phyloP scores from a whole-genome alignment of 2,113 vertebrate genomes.

The Cyanoderma ruficeps region DNA sequence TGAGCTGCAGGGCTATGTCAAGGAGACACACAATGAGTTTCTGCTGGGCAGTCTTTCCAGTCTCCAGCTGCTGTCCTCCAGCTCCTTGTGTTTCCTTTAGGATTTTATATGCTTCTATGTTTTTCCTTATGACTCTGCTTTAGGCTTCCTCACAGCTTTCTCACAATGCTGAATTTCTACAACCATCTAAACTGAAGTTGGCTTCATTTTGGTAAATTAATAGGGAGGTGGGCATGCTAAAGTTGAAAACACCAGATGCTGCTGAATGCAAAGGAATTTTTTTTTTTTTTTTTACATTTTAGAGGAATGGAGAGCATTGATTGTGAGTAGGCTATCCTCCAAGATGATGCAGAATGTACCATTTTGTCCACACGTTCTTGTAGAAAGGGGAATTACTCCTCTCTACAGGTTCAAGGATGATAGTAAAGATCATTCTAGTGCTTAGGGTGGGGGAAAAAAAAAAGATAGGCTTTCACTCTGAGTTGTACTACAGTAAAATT shows the following conservation, averaged over 20 bases:
- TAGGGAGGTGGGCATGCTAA: background rate
- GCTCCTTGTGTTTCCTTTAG: background rate
- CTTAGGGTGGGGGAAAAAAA: background rate
- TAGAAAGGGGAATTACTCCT: background rate
- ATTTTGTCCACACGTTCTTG: background rate
- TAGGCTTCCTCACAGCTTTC: background rate
- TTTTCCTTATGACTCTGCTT: background rate
- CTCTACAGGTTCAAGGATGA: background rate
- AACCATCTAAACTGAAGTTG: background rate
- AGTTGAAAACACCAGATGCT: background rate
- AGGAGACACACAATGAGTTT: background rate
- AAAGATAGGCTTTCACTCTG: background rate
- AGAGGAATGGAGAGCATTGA: background rate
- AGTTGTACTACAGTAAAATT: background rate
- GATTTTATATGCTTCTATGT: background rate
- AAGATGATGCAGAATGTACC: background rate
- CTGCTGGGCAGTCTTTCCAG: background rate
- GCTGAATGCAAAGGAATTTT: background rate
- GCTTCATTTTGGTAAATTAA: background rate
- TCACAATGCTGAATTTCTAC: background rate
- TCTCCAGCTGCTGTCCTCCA: background rate
- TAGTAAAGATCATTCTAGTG: background rate
- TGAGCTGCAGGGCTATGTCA: background rate
- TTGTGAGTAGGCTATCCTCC: background rate
- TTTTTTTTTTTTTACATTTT: background rate